Base-by-base conservation (phyloP, 2,797 vertebrate genomes). In the Centropyge bicolor region DNA sequence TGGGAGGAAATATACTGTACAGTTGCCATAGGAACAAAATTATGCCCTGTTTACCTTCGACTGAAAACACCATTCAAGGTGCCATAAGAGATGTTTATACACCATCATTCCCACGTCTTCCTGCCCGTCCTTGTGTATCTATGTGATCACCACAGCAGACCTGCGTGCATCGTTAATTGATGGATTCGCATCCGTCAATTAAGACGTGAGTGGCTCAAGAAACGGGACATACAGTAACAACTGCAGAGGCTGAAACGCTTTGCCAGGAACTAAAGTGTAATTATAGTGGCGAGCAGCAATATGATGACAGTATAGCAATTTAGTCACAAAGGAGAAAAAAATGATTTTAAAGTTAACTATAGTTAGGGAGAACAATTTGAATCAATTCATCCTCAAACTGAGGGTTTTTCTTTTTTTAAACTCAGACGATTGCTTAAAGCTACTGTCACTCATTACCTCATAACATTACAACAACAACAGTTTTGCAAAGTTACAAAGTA, bases 21-120 rank as follows among this genome's bases (percentile, higher is more conserved):
- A 11, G 70, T 74, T 71, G 19, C 74, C 56, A 85, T 67, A 61
- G 86, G 80, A 80, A 88, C 84, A 88, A 86, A 86, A 84, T 76
- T 20, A 84, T 46, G 40, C 52, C 52, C 41, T 20, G 49, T 77
- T 84, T 88, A 81, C 27, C 38, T 64, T 63, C 74, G 54, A 41
- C 75, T 74, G 51, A 73, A 82, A 89, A 84, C 64, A 64, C 24
- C 20, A 22, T 70, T 76, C 41, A 75, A 60, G 65, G 70, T 61
- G 19, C 20, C 17, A 24, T 22, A 48, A 57, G 48, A 77, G 49
- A 84, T 67, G 74, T 83, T 85, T 80, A 69, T 65, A 55, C 63
- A 31, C 52, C 6, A 36, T 70, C 59, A 49, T 62, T 74, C 61
- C 70, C 77, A 75, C 9, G 9, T 78, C 70, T 82, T 84, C 67